phyloP scores from a whole-genome alignment of 2,113 vertebrate genomes.

The Erythrolamprus reginae region DNA sequence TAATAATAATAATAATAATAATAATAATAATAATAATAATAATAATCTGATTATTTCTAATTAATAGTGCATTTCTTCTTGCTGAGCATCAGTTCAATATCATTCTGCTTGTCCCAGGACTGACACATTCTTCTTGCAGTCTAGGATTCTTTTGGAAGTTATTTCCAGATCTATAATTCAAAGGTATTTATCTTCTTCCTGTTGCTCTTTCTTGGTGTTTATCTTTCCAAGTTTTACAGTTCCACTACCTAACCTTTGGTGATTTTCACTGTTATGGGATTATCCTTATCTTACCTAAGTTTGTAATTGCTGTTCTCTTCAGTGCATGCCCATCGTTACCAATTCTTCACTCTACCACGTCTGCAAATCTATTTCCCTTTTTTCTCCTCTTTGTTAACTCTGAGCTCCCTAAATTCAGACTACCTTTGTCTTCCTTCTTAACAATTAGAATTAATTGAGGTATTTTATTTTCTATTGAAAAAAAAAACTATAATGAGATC shows the following conservation, averaged over 20 bases:
- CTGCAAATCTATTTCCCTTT: not conserved
- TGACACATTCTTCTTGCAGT: not conserved
- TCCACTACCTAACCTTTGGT: not conserved
- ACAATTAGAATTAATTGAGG: not conserved
- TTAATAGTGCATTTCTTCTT: not conserved
- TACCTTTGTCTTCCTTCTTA: not conserved
- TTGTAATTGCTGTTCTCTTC: not conserved
- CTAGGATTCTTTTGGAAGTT: not conserved
- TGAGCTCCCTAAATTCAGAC: not conserved
- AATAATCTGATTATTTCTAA: not conserved
- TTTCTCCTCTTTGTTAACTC: not conserved
- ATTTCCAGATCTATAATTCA: not conserved
- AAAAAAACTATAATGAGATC: not conserved
- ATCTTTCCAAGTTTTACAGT: not conserved
- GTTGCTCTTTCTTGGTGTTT: not conserved
- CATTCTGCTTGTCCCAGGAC: not conserved
- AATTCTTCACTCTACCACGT: not conserved
- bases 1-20: no score
- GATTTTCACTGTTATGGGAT: not conserved
- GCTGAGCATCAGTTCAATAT: not conserved
- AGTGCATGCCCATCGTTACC: not conserved
- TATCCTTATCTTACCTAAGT: not conserved
- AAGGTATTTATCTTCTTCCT: not conserved
- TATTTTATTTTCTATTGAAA: not conserved
- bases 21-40: no score